Evolutionary conservation across 35 echinoderm and acorn worm species (phyloP), one percentile per base, ranked within the genome.

Genomic region (Apostichopus californicus): DNA sequence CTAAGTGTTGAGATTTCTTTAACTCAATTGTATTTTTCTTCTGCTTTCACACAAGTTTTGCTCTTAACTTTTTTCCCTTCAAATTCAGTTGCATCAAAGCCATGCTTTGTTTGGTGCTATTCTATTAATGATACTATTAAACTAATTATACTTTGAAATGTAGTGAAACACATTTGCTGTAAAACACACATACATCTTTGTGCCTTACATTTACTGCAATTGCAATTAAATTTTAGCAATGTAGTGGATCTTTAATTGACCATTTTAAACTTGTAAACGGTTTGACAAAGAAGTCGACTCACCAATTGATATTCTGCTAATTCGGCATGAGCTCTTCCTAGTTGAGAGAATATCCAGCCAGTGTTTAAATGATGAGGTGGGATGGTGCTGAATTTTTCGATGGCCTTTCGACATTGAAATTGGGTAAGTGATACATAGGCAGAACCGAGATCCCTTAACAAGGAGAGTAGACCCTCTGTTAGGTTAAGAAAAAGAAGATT

Each of bases 231-330:
- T 46, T 46, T 46, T 46, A 46, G 34, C 34, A 46, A 46, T 46
- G 34, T 46, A 3, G 34, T 46, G 34, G 34, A 46, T 46, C 34
- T 46, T 46, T 46, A 46, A 46, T 46, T 4, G 34, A 46, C 34
- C 2, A 46, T 46, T 46, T 46, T 46, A 46, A 46, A 46, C 34
- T 46, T 46, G 34, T 3, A 46, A 46, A 46, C 34, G 34, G 34
- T 46, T 46, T 11, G 8, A 46, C 77, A 24, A 9, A 78, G 20
- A 78, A 72, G 34, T 20, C 46, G 20, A 86, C 82, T 54, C 90
- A 99, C 97, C 94, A 92, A 64, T 21, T 99, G 95, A 77, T 99
- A 99, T n/a, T 99, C 93, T n/a, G 97, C 95, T 59, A 99, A 52
- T 70, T 99, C 97, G 80, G 93, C 94, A 34, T 92, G 81, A 10